Conservation (phyloP, 2,797 vertebrate species). For the Amphiprion clarkii region DNA sequence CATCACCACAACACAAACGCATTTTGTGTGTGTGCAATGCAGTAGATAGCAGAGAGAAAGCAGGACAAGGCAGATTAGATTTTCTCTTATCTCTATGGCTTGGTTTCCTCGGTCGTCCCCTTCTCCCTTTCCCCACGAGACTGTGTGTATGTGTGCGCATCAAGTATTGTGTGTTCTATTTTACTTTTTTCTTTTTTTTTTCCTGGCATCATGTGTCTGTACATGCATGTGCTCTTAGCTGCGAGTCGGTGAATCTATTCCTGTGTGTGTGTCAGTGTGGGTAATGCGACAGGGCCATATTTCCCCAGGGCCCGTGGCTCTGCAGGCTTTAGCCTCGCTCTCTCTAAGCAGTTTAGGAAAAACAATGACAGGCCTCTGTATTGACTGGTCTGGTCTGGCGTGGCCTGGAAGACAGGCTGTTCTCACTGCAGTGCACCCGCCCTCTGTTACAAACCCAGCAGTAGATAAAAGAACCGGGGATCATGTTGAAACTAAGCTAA, state of each 20-base stretch:
- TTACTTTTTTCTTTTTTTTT: conserved; percentile 23
- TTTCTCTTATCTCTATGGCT: conserved; percentile 76
- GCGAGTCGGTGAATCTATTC: conserved; percentile 36
- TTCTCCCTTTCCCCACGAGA: conserved; percentile 48
- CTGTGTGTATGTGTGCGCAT: conserved; percentile 26
- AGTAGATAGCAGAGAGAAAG: conserved; percentile 39
- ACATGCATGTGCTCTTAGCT: conserved; percentile 48
- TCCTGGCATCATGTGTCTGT: conserved; percentile 29
- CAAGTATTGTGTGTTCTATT: conserved; percentile 33
- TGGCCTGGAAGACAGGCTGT: conserved; percentile 63
- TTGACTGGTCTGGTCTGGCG: conserved; percentile 71
- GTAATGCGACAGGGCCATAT: conserved; percentile 89
- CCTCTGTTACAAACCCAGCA: conserved; percentile 39
- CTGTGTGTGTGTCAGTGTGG: conserved; percentile 47
- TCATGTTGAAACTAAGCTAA: not conserved
- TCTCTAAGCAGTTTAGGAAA: conserved; percentile 87
- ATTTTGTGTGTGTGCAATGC: conserved; percentile 37
- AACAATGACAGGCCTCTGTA: conserved; percentile 84
- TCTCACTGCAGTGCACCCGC: conserved; percentile 62
- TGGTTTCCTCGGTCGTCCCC: conserved; percentile 39
- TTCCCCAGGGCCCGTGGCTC: conserved; percentile 85
- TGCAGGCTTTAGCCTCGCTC: conserved; percentile 86
- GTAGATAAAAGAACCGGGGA: not conserved
- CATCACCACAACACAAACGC: conserved; percentile 21
- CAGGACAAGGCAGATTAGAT: conserved; percentile 78